Base-by-base conservation (phyloP, 2,797 vertebrate species). In the Sebastes dallii region DNA sequence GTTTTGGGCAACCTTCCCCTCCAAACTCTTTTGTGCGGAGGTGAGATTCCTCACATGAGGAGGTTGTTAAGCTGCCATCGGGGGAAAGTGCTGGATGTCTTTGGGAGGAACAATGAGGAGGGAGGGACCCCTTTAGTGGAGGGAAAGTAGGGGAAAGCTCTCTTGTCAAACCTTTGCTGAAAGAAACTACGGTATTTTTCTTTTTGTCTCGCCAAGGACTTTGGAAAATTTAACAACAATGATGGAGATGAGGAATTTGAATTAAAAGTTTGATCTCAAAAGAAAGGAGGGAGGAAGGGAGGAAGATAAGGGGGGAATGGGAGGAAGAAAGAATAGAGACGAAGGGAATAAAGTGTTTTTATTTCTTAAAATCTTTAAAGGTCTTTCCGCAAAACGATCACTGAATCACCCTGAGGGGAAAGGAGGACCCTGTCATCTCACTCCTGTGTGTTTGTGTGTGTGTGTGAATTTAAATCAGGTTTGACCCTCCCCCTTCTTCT, bases 401-500 rank as follows among this genome's bases (percentile, higher is more conserved):
- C 30, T 55, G 55, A 81, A 74, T 84, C 78, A 24, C 50, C 82
- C 72, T 29, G 60, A 34, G 71, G 62, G 68, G 34, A 42, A 70
- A 76, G 18, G 50, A 76, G 18, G 50, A 86, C 76, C 55, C 68
- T 75, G 82, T 89, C 83, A 86, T 72, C 76, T 82, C 81, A 32
- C 55, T 42, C 42, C 62, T 61, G 69, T 56, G 61, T 54, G 20
- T 54, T 54, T 52, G 46, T 20, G 52, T 54, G n/a, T 55, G 29
- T 62, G 66, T 68, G 64, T 75, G 80, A 88, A 92, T 93, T 92
- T 84, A 81, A 94, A 92, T 82, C 65, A 65, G 73, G 50, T 58
- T 72, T 61, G 2, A 88, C 87, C 91, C 79, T 81, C 80, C 88
- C 89, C 88, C 77, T 13, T 20, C 13, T 8, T 25, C 52, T 20